Evolutionary conservation across 2,113 vertebrate genomes (phyloP).

Genomic region (Himantopus leucocephalus): DNA sequence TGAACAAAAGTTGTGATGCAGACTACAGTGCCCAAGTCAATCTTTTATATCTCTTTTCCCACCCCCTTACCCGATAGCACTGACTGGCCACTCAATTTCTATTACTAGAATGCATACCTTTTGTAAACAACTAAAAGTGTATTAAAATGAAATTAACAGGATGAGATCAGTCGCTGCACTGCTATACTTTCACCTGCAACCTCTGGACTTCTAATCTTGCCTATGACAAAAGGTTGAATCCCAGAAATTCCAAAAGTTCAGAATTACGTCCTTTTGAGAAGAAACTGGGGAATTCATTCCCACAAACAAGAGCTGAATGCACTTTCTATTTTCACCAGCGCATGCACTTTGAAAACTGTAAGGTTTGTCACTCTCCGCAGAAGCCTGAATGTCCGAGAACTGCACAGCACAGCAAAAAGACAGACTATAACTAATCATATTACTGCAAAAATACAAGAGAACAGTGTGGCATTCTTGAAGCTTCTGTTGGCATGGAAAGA

Average conservation of each 20-base stretch:
- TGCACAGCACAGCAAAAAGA: not conserved
- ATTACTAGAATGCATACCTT: not conserved
- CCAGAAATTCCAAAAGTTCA: not conserved
- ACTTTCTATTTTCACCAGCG: not conserved
- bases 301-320: not conserved
- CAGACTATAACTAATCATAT: not conserved
- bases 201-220: not conserved
- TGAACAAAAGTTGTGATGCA: not conserved
- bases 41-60: not conserved
- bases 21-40: not conserved
- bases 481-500: not conserved
- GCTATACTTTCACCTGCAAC: not conserved
- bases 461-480: not conserved
- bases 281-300: not conserved
- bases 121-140: not conserved
- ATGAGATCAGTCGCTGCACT: not conserved
- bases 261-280: not conserved
- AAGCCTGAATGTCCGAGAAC: not conserved
- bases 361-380: not conserved
- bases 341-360: not conserved
- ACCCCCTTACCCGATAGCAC: not conserved
- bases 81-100: not conserved
- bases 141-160: not conserved
- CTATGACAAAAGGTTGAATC: not conserved
- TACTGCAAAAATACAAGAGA: not conserved